Base-by-base conservation (phyloP, 2,888 invertebrate genomes). In the Diplolepis rosae region DNA sequence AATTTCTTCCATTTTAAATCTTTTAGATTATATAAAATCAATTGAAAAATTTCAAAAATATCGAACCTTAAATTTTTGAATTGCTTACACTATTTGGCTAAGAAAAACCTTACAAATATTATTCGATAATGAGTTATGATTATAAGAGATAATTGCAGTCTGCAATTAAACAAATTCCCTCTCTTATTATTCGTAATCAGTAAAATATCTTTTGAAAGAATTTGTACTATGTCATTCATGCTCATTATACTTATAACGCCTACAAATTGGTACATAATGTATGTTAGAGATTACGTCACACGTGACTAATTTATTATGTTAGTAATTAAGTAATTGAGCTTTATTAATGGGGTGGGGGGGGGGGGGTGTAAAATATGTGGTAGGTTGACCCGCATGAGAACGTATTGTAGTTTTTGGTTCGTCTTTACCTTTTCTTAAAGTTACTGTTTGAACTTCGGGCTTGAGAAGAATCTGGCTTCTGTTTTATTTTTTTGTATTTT, bases 281-380 rank as follows among this genome's bases (percentile, higher is more conserved):
- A 78, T 72, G 77, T 77, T 79, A 67, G 66, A 65, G 69, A 68
- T 82, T 82, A 77, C 80, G 82, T 82, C 82, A 82, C 70, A 72
- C 56, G 54, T 66, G 82, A 68, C 78, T 72, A 74, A 76, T 79
- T 82, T 75, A 61, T 61, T 61, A 80, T 48, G 68, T 73, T 69
- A 69, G 71, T 82, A 82, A 83, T 82, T 75, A 80, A 77, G 73
- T 82, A 83, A 82, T 83, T 82, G 82, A 78, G 78, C 66, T 74
- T 79, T 65, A 77, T 82, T 79, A 72, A 13, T 22, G 42, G 54
- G 51, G 22, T 74, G 48, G 66, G 32, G 24, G 27, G 15, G n/a
- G 13, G 68, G 28, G n/a, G 67, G 67, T 13, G 11, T 35, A 7
- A n/a, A n/a, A 7, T 13, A 7, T 52, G 22, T 11, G 48, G 48